Conservation (phyloP, 2,113 vertebrate species). For the Hyaena hyaena region DNA sequence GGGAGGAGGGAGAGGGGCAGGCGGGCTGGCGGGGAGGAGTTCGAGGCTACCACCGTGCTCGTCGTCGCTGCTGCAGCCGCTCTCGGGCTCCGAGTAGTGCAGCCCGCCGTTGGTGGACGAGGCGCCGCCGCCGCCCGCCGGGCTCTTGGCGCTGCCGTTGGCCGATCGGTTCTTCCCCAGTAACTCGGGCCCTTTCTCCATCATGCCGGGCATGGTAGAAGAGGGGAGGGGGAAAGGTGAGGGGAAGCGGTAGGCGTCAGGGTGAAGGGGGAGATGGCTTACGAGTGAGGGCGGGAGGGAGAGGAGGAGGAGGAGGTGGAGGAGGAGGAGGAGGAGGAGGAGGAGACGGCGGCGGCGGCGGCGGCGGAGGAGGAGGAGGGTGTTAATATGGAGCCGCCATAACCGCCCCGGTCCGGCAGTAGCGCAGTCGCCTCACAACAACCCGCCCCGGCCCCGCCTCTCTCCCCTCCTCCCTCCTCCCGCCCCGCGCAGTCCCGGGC, state of each 20-base stretch:
- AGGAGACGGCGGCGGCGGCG: constrained; percentile 25
- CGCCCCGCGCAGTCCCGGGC: constrained; percentile 38
- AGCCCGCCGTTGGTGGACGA: constrained; percentile 89
- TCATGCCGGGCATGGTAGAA: constrained; percentile 93
- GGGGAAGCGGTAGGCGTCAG: constrained; percentile 66
- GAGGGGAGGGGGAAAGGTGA: constrained; percentile 62
- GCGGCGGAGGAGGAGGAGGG: constrained; percentile 67
- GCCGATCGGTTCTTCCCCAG: constrained; percentile 90
- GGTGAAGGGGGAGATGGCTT: constrained; percentile 70
- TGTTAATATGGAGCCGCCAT: constrained; percentile 84
- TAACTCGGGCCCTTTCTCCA: constrained; percentile 95
- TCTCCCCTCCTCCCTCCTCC: constrained; percentile 46
- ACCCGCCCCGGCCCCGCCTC: constrained; percentile 78
- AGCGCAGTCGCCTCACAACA: constrained; percentile 76
- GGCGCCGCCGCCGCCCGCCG: constrained; percentile 87
- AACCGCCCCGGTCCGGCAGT: constrained; percentile 73
- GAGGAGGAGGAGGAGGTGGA: constrained; percentile 38
- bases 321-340: constrained; percentile 59
- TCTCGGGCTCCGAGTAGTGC: constrained; percentile 93
- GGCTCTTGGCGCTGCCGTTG: constrained; percentile 93
- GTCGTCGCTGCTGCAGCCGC: constrained; percentile 95
- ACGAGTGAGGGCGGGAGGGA: constrained; percentile 66
- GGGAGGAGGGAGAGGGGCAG: constrained; percentile 49
- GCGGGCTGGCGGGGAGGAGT: constrained; percentile 79
- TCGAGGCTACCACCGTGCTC: constrained; percentile 95